Base-by-base conservation (phyloP, 2,888 invertebrate genomes). In the Caenorhabditis angaria region DNA sequence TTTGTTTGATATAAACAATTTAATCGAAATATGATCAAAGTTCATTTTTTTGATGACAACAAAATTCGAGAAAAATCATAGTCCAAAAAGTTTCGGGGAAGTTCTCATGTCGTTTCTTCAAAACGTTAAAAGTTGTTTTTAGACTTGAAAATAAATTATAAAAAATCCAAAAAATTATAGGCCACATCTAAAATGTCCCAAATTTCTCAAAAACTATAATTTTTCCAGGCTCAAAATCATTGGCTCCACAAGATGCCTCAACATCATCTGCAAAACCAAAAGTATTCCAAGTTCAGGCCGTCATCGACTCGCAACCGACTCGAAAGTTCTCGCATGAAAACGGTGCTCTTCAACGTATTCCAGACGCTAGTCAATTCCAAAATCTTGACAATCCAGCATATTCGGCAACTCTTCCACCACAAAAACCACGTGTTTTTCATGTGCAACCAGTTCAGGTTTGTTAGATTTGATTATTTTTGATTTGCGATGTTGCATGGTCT, bases 311-410 rank as follows among this genome's bases (percentile, higher is more conserved):
- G 24, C 47, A 35, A 27, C 61, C 61, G 10, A 61, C 53, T 22
- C 29, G 61, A 18, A 61, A 61, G 18, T 61, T 61, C 22, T 61
- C 61, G 1, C 51, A 61, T 32, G 53, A 51, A 35, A 53, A 51
- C 22, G 53, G 29, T 5, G 35, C 25, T 18, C 47, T 61, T 29
- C 61, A 61, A 27, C 54, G 27, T 8, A 25, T 10, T 27, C 25
- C 22, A 24, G 27, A 54, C 3, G 14, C 5, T 54, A 18, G 18
- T 12, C 24, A 24, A 10, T 56, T 56, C 20, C 6, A 14, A 18
- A 32, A 29, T 32, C 4, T 32, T 32, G 56, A 56, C 12, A 12
- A 32, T 32, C 29, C 25, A 22, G 10, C 58, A 24, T 58, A 58
- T 58, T 58, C 58, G n/a, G 58, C 35, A 18, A 58, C 58, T 24